These are phyloP conservation scores for Cyprichromis sp. DNA, from an alignment of 2,113 vertebrate genomes.

Conservation along the genomic window DNA sequence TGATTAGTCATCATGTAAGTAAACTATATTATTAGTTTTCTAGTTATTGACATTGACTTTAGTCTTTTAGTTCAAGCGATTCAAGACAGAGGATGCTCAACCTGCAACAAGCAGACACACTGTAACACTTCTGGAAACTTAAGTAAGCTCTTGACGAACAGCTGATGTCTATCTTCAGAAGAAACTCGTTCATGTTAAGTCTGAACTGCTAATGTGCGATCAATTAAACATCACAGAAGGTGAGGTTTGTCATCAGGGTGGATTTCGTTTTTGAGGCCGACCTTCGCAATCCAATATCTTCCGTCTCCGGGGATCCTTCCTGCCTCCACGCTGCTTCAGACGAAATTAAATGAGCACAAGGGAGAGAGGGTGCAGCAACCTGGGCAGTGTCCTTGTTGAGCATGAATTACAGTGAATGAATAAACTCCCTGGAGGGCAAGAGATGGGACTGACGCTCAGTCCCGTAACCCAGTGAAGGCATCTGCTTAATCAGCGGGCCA, in stretches of 20 bases:
- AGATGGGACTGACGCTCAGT: constrained; percentile 26
- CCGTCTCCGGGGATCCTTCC: constrained; percentile 46
- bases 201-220: background rate
- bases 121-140: background rate
- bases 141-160: background rate
- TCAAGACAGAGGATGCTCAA: background rate
- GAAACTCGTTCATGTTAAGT: background rate
- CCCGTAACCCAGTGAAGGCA: constrained; percentile 38
- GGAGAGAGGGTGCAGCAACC: background rate
- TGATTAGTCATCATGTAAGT: background rate
- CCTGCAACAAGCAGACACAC: background rate
- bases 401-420: constrained; percentile 44
- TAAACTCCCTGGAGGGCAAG: constrained; percentile 26
- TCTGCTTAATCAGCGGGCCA: constrained; percentile 59
- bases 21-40: background rate
- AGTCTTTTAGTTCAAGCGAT: background rate
- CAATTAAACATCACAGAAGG: background rate
- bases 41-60: background rate
- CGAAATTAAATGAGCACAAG: constrained; percentile 22
- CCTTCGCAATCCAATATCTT: constrained; percentile 19
- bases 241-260: background rate
- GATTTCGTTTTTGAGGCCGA: background rate
- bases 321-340: constrained; percentile 1
- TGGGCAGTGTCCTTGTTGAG: background rate
- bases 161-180: background rate